These are phyloP conservation scores for Misgurnus anguillicaudatus DNA, from an alignment of 2,113 vertebrate genomes.

Conservation along the genomic window DNA sequence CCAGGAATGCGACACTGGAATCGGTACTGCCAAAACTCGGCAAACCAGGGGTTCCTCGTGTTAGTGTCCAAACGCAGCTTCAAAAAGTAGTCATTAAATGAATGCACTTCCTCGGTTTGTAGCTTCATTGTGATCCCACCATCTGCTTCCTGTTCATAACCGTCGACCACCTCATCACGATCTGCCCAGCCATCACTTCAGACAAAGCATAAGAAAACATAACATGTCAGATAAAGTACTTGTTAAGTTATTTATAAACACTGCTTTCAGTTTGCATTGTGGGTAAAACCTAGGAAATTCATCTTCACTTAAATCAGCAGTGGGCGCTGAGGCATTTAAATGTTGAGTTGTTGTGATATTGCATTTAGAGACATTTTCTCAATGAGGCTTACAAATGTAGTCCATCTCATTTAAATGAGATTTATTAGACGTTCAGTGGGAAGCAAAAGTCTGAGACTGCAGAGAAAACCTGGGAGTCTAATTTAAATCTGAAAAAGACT, in stretches of 20 bases:
- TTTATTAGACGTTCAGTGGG: background rate
- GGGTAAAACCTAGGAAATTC: background rate
- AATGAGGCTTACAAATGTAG: background rate
- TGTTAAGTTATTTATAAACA: background rate
- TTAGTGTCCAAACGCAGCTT: conserved; percentile 90
- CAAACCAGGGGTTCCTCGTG: conserved; percentile 94
- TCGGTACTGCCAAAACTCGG: conserved; percentile 97
- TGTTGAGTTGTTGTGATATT: background rate
- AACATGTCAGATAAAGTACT: conserved; percentile 14
- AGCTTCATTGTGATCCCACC: conserved; percentile 98
- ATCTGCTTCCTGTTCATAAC: conserved; percentile 92
- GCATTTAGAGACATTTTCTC: background rate
- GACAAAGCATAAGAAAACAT: conserved; percentile 10
- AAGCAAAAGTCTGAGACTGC: too few relatives aligned
- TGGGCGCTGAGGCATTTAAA: background rate
- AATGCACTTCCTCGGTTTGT: conserved; percentile 88
- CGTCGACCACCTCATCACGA: conserved; percentile 96
- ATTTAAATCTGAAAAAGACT: too few relatives aligned
- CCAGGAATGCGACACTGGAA: conserved; percentile 94
- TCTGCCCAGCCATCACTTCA: conserved; percentile 96
- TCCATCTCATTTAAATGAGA: background rate
- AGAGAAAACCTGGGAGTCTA: too few relatives aligned
- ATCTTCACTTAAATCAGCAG: background rate
- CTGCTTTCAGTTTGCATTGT: background rate
- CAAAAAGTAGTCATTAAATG: conserved; percentile 95